Conservation (phyloP, 2,888 invertebrate genomes). For the Leuctra nigra region DNA sequence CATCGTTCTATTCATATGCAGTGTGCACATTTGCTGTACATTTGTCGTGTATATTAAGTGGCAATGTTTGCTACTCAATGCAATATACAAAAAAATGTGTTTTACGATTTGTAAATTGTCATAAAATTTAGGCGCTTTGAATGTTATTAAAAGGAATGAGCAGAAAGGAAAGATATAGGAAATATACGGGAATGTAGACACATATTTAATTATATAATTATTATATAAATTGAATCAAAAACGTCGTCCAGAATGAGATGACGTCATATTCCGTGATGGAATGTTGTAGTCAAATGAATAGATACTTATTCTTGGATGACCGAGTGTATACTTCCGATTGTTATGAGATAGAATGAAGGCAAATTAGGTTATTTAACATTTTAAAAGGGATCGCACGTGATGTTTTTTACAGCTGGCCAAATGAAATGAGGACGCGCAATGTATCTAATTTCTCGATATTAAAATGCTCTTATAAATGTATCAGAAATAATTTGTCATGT, state of each 20-base stretch:
- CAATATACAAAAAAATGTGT: constrained; percentile 25
- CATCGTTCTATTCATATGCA: background rate
- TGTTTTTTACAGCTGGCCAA: constrained; percentile 17
- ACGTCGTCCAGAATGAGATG: no score
- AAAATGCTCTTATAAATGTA: constrained; percentile 26
- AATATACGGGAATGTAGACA: constrained; percentile 19
- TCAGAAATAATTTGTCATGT: constrained; percentile 28
- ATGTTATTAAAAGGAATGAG: constrained; percentile 25
- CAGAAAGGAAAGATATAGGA: constrained; percentile 12
- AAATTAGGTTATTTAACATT: constrained; percentile 1
- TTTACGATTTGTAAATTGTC: constrained; percentile 29
- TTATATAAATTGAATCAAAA: no score
- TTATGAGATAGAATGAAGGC: constrained; percentile 19
- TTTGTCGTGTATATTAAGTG: constrained; percentile 9
- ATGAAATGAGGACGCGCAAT: constrained; percentile 10
- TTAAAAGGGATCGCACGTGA: background rate
- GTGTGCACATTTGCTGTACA: constrained; percentile 15
- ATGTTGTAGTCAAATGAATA: background rate
- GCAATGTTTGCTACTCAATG: background rate
- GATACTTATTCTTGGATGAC: background rate
- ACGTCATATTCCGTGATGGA: background rate
- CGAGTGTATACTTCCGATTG: constrained; percentile 22
- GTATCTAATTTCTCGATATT: constrained; percentile 22
- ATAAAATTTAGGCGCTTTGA: constrained; percentile 29
- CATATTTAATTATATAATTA: constrained; percentile 23